These are phyloP conservation scores for Abscondita cerata DNA, from an alignment of 2,888 invertebrate genomes.

Conservation along the genomic window DNA sequence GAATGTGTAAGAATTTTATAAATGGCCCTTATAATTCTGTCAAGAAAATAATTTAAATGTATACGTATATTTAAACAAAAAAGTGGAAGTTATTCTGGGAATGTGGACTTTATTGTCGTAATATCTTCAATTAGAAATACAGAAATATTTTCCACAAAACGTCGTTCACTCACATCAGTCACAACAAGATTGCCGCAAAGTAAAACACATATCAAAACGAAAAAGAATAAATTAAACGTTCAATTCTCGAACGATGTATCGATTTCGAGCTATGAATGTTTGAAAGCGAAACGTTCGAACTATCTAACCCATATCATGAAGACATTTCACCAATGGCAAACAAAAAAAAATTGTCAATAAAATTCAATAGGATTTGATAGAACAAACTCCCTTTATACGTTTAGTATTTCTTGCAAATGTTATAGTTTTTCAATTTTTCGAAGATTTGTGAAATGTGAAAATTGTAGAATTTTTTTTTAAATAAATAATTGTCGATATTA, in stretches of 20 bases:
- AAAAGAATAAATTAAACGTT: constrained; percentile 21
- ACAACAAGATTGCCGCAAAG: constrained; percentile 13
- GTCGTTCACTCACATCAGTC: constrained; percentile 8
- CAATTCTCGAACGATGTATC: constrained; percentile 7
- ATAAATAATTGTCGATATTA: constrained; percentile 3
- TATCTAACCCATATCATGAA: constrained; percentile 12
- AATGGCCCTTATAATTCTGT: constrained; percentile 33
- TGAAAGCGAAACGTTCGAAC: constrained; percentile 5
- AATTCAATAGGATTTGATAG: background rate
- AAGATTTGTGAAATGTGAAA: background rate
- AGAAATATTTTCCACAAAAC: background rate
- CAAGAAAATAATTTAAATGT: constrained; percentile 36
- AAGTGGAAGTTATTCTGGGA: constrained; percentile 37
- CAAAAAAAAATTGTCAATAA: constrained; percentile 10
- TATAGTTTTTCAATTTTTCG: too few relatives aligned
- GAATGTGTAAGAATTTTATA: constrained; percentile 38
- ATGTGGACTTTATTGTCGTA: constrained; percentile 30
- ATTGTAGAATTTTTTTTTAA: background rate
- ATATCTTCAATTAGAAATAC: too few relatives aligned
- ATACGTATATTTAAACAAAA: constrained; percentile 41
- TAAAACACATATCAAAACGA: constrained; percentile 16
- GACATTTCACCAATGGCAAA: constrained; percentile 5
- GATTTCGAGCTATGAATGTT: constrained; percentile 18
- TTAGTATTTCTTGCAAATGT: background rate
- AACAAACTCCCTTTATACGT: background rate